phyloP scores from a whole-genome alignment of 2,888 invertebrate genomes.

The Epistrophella euchroma region DNA sequence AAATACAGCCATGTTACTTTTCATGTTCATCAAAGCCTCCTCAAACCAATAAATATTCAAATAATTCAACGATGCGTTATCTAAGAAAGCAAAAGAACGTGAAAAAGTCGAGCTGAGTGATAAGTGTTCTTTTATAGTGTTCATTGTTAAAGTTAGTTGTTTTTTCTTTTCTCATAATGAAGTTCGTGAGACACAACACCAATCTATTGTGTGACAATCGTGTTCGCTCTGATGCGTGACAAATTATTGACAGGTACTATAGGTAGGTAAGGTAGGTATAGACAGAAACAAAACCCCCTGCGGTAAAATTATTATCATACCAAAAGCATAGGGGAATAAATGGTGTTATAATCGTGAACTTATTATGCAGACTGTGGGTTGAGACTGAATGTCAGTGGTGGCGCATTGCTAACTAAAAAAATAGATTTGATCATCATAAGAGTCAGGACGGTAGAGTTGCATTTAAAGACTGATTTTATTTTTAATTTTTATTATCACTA shows the following conservation, averaged over 20 bases:
- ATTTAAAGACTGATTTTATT: background rate
- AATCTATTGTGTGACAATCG: conserved; percentile 54
- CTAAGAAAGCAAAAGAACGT: background rate
- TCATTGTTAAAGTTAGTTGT: background rate
- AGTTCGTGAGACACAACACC: conserved; percentile 47
- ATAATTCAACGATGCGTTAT: background rate
- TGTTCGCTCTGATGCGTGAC: conserved; percentile 64
- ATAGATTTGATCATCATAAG: background rate
- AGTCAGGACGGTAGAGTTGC: background rate
- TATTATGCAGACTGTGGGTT: background rate
- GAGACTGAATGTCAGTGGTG: background rate
- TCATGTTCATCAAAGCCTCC: background rate
- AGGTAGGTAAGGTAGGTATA: no score
- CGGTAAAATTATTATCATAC: conserved; percentile 14
- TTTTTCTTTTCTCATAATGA: background rate
- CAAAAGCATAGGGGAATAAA: background rate
- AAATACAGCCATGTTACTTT: background rate
- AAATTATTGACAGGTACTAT: conserved; percentile 68
- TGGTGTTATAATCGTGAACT: background rate
- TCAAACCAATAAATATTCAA: background rate
- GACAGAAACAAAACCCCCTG: conserved; percentile 12
- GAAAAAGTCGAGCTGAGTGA: background rate
- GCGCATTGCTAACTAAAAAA: background rate
- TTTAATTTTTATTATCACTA: no score
- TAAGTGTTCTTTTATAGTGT: conserved; percentile 11